A percentile compares a stretch with the other conserved stretches of the same genome.
phyloP scores from a whole-genome alignment of 2,888 invertebrate species.

The Helicoverpa assulta region DNA sequence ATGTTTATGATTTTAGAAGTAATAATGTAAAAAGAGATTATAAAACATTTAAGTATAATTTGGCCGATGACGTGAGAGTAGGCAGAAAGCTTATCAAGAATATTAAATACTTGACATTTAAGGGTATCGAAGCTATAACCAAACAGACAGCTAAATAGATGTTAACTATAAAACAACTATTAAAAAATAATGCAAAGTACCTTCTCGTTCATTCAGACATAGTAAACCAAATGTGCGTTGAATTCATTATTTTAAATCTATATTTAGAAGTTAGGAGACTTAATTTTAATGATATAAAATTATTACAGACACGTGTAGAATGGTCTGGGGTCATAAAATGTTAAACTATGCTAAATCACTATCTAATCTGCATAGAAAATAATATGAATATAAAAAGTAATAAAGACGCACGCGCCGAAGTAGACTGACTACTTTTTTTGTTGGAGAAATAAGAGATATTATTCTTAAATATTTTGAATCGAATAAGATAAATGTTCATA shows the following conservation, averaged over 20 bases:
- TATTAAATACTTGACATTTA: background rate
- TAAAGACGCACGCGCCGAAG: conserved; percentile 1
- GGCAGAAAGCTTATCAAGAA: background rate
- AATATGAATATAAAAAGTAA: background rate
- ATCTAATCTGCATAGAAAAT: conserved; percentile 3
- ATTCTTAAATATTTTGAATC: background rate
- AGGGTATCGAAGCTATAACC: background rate
- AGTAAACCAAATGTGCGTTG: conserved; percentile 43
- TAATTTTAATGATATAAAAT: conserved; percentile 33
- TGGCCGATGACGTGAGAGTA: too few relatives aligned
- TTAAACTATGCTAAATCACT: conserved; percentile 1
- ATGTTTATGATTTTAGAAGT: background rate
- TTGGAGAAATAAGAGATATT: background rate
- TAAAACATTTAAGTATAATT: background rate
- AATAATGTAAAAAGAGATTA: too few relatives aligned
- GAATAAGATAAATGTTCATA: background rate
- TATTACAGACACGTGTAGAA: conserved; percentile 16
- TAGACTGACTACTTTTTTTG: background rate
- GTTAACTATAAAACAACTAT: conserved; percentile 22
- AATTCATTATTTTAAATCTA: conserved; percentile 34
- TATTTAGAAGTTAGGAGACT: conserved; percentile 14
- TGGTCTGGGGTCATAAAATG: conserved; percentile 1
- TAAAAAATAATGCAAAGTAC: conserved; percentile 42
- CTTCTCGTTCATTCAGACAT: conserved; percentile 40
- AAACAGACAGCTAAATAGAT: conserved; percentile 13